phyloP scores from a whole-genome alignment of 2,888 invertebrate species.

The Plusia festucae region DNA sequence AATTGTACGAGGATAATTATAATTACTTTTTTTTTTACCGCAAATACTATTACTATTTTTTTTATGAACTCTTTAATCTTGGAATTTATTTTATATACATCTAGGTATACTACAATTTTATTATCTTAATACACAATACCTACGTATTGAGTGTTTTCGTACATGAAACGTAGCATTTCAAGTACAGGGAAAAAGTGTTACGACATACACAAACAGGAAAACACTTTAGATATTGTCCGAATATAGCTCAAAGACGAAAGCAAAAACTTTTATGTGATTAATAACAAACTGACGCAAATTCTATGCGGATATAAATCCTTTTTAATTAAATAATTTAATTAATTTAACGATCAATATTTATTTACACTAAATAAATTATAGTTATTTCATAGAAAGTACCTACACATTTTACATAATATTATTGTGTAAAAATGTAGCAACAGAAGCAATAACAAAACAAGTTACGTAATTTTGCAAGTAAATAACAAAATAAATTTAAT shows the following conservation, averaged over 20 bases:
- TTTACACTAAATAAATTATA: neutral
- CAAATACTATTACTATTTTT: no score
- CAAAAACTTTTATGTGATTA: slow-evolving; percentile 19
- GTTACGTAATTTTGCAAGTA: neutral
- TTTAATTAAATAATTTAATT: slow-evolving; percentile 5
- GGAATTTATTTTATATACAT: no score
- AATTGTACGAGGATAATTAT: no score
- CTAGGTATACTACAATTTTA: no score
- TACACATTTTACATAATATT: neutral
- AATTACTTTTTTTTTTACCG: no score
- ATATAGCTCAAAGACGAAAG: slow-evolving; percentile 6
- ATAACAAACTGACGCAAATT: neutral
- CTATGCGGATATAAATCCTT: neutral
- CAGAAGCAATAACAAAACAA: neutral
- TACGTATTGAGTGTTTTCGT: slow-evolving; percentile 13
- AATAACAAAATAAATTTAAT: neutral
- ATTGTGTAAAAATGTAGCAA: no score
- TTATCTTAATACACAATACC: no score
- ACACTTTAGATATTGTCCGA: slow-evolving; percentile 39
- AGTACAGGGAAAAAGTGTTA: slow-evolving; percentile 10
- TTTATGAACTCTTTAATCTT: no score
- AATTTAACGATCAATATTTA: neutral
- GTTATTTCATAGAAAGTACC: no score
- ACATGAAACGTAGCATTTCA: slow-evolving; percentile 16
- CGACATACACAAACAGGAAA: slow-evolving; percentile 49